A percentile compares a stretch with the other conserved stretches of the same genome.
These are phyloP conservation scores for Lepidurus apus DNA, from an alignment of 1,140 invertebrate species.

Conservation along the genomic window DNA sequence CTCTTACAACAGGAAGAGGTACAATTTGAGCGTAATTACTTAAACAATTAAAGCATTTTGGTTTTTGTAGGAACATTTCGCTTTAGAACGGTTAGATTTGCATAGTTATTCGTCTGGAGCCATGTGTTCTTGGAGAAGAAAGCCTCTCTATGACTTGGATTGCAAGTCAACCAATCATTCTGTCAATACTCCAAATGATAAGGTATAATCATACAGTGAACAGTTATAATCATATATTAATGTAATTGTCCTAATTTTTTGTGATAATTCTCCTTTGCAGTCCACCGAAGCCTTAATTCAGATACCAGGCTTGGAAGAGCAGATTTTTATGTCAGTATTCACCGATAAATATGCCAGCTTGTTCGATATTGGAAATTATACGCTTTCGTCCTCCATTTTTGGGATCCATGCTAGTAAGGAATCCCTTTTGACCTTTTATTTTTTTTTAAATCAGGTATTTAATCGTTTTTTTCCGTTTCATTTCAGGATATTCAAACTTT, in stretches of 20 bases:
- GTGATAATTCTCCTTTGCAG: background rate
- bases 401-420: background rate
- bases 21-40: background rate
- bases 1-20: background rate
- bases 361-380: slow-evolving; percentile 6
- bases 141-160: background rate
- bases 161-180: slow-evolving; percentile 4
- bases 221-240: background rate
- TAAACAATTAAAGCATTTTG: background rate
- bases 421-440: background rate
- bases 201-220: too few species aligned
- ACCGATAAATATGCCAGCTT: background rate
- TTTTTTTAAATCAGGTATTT: background rate
- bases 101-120: background rate
- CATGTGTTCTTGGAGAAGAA: background rate
- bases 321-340: slow-evolving; percentile 10
- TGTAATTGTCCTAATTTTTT: background rate
- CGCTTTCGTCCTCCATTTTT: background rate
- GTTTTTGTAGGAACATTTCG: background rate
- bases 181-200: background rate
- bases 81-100: background rate
- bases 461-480: background rate
- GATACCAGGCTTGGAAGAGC: background rate
- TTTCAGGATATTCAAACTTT: background rate
- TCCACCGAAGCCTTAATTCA: slow-evolving; percentile 11